Conservation (phyloP, 1,140 invertebrate genomes). For the Cardiocondyla obscurior region DNA sequence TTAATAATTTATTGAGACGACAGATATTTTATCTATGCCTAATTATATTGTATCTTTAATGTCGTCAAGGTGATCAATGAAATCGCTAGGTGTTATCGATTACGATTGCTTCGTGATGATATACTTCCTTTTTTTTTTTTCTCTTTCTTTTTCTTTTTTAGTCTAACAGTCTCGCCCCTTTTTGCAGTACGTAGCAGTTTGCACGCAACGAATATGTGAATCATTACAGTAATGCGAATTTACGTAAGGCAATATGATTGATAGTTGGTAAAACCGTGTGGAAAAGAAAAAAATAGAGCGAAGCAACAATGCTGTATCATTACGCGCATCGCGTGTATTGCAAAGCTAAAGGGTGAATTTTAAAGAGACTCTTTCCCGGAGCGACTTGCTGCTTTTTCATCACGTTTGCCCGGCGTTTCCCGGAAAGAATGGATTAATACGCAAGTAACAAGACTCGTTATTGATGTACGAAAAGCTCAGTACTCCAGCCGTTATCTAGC, state of each 20-base stretch:
- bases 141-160: no score
- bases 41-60: background rate
- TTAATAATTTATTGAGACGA: background rate
- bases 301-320: constrained; percentile 50
- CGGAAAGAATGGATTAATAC: constrained; percentile 53
- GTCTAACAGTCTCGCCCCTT: background rate
- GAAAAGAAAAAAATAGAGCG: constrained; percentile 48
- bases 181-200: background rate
- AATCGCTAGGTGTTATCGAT: background rate
- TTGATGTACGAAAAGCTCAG: constrained; percentile 25
- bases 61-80: background rate
- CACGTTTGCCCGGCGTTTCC: constrained; percentile 20
- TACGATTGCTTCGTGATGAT: background rate
- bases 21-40: background rate
- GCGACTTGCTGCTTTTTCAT: constrained; percentile 49
- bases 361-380: constrained; percentile 39
- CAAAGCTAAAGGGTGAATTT: constrained; percentile 52
- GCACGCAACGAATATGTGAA: constrained; percentile 35
- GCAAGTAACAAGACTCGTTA: constrained; percentile 55
- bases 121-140: no score
- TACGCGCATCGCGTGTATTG: constrained; percentile 53
- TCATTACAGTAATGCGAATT: constrained; percentile 31
- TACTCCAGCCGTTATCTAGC: background rate
- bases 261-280: constrained; percentile 47
- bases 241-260: constrained; percentile 50